Conservation (phyloP, 37 sponge, comb jelly and placozoan species). For the Diacarnus erythraeanus region DNA sequence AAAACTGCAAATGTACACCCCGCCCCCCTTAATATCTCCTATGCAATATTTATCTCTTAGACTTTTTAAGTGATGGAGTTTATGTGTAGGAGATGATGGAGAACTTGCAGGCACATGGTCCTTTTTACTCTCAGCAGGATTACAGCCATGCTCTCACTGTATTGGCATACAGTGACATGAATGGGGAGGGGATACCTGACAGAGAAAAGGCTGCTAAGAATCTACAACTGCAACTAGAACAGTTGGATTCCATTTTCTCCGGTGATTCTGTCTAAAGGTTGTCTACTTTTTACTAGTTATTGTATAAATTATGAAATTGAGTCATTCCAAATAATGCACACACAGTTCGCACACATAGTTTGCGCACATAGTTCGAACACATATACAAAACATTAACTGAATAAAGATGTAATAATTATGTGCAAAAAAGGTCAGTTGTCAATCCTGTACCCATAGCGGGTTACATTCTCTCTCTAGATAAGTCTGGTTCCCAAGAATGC, state of each 20-base stretch:
- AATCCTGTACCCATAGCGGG: too few species aligned
- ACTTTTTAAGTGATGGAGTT: neutral
- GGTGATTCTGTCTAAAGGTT: constrained; percentile 16
- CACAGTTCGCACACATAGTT: too few species aligned
- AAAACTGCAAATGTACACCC: neutral
- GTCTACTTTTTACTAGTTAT: too few species aligned
- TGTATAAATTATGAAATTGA: too few species aligned
- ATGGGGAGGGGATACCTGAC: neutral
- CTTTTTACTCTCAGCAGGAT: constrained; percentile 61
- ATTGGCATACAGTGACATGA: constrained; percentile 41
- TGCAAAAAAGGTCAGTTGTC: too few species aligned
- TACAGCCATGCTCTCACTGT: constrained; percentile 68
- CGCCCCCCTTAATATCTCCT: neutral
- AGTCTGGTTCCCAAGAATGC: constrained; percentile 2
- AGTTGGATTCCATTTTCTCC: constrained; percentile 23
- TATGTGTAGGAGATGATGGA: constrained; percentile 73
- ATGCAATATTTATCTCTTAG: neutral
- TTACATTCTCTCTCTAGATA: neutral
- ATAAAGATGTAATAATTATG: too few species aligned
- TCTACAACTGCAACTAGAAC: constrained; percentile 10
- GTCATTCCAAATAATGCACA: too few species aligned
- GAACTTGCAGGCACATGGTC: constrained; percentile 70
- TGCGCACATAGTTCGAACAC: too few species aligned
- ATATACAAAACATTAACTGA: too few species aligned
- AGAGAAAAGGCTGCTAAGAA: neutral